Evolutionary conservation across 2,113 vertebrate species (phyloP).

Genomic region (Nyctereutes procyonoides): DNA sequence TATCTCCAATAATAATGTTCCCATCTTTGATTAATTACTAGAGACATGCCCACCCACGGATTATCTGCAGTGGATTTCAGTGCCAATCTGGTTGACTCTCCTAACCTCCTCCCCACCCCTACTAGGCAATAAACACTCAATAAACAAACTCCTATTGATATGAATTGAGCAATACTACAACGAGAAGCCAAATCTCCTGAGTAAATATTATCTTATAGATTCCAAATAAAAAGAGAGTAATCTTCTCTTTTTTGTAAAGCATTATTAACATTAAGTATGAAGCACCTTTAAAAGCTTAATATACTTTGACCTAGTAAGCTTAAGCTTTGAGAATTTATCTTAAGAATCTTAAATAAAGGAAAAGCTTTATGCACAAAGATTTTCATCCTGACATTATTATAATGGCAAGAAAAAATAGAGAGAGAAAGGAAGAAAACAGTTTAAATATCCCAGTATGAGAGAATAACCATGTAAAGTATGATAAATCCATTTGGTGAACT

Average conservation of each 20-base stretch:
- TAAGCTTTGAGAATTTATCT: conserved; percentile 52
- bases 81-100: background rate
- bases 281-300: conserved; percentile 35
- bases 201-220: background rate
- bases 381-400: conserved; percentile 6
- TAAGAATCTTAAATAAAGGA: conserved; percentile 33
- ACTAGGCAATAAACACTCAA: background rate
- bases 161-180: background rate
- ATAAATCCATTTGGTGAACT: background rate
- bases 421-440: background rate
- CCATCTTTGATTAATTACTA: background rate
- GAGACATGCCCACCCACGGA: background rate
- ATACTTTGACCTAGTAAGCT: conserved; percentile 19
- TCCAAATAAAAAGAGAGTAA: conserved; percentile 30
- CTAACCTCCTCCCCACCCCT: background rate
- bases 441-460: background rate
- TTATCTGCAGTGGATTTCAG: background rate
- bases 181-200: background rate
- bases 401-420: background rate
- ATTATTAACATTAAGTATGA: conserved; percentile 1
- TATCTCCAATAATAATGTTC: background rate
- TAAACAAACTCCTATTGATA: conserved; percentile 1
- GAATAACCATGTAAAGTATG: background rate
- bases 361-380: background rate
- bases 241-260: background rate